Base-by-base conservation (phyloP, 2,113 vertebrate genomes). In the Tragelaphus scriptus region DNA sequence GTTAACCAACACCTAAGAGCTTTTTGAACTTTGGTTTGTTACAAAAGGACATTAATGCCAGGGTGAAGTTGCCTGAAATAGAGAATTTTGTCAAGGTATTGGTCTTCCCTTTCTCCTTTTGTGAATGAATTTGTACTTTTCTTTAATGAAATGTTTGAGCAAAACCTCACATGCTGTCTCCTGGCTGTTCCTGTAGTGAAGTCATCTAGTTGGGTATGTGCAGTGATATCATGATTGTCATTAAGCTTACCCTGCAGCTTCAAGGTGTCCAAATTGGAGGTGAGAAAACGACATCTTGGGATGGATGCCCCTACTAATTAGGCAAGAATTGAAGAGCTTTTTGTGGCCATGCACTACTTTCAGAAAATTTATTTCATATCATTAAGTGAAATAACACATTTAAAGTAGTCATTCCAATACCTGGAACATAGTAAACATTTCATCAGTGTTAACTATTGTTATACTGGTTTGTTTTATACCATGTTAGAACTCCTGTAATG, bases 141-240 rank as follows among this genome's bases (percentile, higher is more conserved):
- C 61, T 92, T 75, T 94, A 71, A 79, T 95, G 85, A 97, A 87
- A 96, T 71, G 28, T 55, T 97, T 89, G 53, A 95, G 40, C 86
- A 71, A 59, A 95, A 56, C 86, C 93, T 97, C 93, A 16, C 2
- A 0, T 82, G 61, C 77, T 85, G 1, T 90, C 26, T 32, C 91
- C 91, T 94, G 86, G 56, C 61, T 86, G 56, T 89, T 47, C 65
- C 82, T 97, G 44, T 40, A 90, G n/a, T 92, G 61, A 95, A 81
- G 63, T 95, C 88, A 85, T 87, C 44, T 80, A 71, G 23, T 65
- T 87, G 58, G 84, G 40, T 63, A 68, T 65, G 71, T 85, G 40
- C 58, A 28, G 32, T 98, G 85, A 97, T 80, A 81, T 93, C 87
- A 88, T 49, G 49, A 59, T 44, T 96, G 87, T 63, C 59, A 47